Conservation (phyloP, 2,888 invertebrate genomes). For the Euplexia lucipara region DNA sequence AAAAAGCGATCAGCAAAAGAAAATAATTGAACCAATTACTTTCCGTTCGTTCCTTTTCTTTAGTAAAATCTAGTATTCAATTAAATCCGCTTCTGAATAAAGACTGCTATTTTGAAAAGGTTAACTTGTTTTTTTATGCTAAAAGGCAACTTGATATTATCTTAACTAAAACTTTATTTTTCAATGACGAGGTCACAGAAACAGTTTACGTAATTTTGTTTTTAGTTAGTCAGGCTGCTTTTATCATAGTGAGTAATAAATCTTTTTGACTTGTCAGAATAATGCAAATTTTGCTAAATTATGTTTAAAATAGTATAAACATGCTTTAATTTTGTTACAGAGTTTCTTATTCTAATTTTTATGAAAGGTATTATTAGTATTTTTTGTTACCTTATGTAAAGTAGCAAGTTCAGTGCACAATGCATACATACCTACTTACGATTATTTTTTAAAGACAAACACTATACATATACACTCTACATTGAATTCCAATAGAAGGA, state of each 20-base stretch:
- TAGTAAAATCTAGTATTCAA: slow-evolving; percentile 19
- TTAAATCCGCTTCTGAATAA: slow-evolving; percentile 29
- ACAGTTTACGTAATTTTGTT: slow-evolving; percentile 11
- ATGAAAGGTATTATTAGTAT: not conserved
- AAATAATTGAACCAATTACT: slow-evolving; percentile 7
- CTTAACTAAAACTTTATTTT: slow-evolving; percentile 3
- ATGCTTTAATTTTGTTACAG: not conserved
- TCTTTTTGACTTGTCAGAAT: slow-evolving; percentile 5
- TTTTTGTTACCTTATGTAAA: no score
- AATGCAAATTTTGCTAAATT: slow-evolving; percentile 18
- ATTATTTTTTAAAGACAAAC: no score
- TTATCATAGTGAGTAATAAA: slow-evolving; percentile 14
- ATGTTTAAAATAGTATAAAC: slow-evolving; percentile 5
- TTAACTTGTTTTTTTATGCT: slow-evolving; percentile 4
- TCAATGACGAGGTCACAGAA: slow-evolving; percentile 17
- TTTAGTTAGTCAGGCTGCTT: slow-evolving; percentile 4
- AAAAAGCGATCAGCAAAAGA: slow-evolving; percentile 4
- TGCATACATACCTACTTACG: no score
- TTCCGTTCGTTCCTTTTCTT: slow-evolving; percentile 4
- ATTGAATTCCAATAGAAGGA: not conserved
- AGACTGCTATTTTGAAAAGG: slow-evolving; percentile 1
- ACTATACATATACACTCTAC: not conserved
- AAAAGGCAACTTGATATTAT: slow-evolving; percentile 2
- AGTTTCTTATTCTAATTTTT: not conserved
- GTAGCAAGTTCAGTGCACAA: no score